These are phyloP conservation scores for Acanthurus tractus DNA, from an alignment of 2,797 vertebrate genomes.

Conservation along the genomic window DNA sequence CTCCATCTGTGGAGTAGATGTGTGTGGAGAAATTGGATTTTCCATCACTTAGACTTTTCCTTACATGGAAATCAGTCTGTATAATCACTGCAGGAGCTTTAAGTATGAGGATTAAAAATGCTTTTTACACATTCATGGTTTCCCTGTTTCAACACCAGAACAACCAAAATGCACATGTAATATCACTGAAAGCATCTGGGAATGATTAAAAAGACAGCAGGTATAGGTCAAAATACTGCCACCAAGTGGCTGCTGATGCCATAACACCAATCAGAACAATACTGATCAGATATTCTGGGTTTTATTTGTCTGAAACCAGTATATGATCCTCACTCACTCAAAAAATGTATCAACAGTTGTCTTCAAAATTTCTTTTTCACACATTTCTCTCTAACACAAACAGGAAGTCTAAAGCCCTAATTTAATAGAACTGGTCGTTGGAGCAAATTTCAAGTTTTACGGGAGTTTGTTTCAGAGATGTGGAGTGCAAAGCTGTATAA, in stretches of 20 bases:
- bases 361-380: too few species aligned
- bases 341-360: too few species aligned
- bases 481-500: too few species aligned
- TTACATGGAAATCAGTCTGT: constrained; percentile 32
- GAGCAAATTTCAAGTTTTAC: not conserved
- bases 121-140: constrained; percentile 41
- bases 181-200: constrained; percentile 52
- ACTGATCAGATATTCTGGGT: not conserved
- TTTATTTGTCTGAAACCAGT: not conserved
- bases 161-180: constrained; percentile 50
- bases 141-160: constrained; percentile 41
- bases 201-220: constrained; percentile 35
- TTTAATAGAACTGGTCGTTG: not conserved
- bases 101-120: constrained; percentile 46
- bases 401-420: too few species aligned
- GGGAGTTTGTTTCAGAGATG: not conserved
- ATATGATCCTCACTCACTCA: too few species aligned
- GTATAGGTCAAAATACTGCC: constrained; percentile 71
- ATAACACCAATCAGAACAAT: constrained; percentile 7
- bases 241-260: constrained; percentile 70
- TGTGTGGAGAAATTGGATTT: constrained; percentile 42
- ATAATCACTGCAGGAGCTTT: constrained; percentile 41
- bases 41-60: constrained; percentile 13
- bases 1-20: constrained; percentile 46
- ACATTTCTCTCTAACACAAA: too few species aligned